These are phyloP conservation scores for Erpobdella octoculata DNA, from an alignment of 2,888 invertebrate genomes.

Conservation along the genomic window DNA sequence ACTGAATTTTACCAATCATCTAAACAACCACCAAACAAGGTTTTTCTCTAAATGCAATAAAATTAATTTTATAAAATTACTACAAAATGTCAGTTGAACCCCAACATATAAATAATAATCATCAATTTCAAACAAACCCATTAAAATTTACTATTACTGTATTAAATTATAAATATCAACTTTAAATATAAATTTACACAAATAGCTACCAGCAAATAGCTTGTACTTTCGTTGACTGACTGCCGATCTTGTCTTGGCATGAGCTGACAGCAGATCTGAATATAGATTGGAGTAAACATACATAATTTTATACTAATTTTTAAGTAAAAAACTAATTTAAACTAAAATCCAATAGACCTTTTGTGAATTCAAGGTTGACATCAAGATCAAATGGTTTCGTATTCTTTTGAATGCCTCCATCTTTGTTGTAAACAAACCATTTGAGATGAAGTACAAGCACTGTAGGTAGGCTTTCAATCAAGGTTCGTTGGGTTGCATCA, in stretches of 20 bases:
- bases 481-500: conserved; percentile 79
- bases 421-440: conserved; percentile 73
- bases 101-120: background rate
- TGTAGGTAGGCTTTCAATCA: conserved; percentile 78
- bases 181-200: background rate
- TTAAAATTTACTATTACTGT: background rate
- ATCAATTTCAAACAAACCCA: background rate
- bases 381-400: conserved; percentile 79
- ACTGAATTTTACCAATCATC: too few relatives aligned
- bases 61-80: background rate
- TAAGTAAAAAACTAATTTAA: background rate
- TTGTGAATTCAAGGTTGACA: conserved; percentile 59
- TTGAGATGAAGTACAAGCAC: conserved; percentile 84
- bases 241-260: conserved; percentile 60
- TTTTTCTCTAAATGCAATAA: too few relatives aligned
- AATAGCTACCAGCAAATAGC: conserved; percentile 66
- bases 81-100: background rate
- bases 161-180: background rate
- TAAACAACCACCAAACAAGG: too few relatives aligned
- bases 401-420: conserved; percentile 82
- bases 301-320: too few relatives aligned
- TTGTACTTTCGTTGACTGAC: conserved; percentile 77
- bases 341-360: background rate
- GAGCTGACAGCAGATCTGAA: conserved; percentile 69
- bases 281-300: too few relatives aligned